Conservation (phyloP, 2,797 vertebrate genomes). For the Lagorchestes hirsutus region DNA sequence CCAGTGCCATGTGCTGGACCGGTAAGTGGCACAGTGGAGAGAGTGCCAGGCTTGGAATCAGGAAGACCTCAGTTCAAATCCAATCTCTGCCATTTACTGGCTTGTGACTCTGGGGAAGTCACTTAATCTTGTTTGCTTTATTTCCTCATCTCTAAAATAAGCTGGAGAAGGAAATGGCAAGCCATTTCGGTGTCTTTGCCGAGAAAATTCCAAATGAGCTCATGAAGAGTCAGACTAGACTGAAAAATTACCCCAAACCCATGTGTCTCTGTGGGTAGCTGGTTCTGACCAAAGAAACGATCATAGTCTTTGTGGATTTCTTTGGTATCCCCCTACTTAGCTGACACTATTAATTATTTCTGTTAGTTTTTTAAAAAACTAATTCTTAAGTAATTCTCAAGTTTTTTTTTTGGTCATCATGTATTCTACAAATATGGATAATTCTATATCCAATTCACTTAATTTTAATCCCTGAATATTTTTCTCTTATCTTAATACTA, state of each 20-base stretch:
- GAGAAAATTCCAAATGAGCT: neutral
- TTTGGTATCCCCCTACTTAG: neutral
- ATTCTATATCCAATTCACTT: neutral
- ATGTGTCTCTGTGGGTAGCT: neutral
- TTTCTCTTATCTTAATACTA: neutral
- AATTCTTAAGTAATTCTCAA: neutral
- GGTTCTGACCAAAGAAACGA: neutral
- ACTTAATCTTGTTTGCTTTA: neutral
- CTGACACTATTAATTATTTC: neutral
- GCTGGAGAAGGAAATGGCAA: neutral
- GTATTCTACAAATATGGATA: neutral
- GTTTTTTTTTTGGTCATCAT: neutral
- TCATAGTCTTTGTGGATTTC: neutral
- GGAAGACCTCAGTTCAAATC: neutral
- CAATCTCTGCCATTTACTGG: neutral
- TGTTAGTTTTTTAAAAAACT: neutral
- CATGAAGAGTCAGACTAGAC: neutral
- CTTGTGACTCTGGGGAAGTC: neutral
- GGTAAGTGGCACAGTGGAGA: neutral
- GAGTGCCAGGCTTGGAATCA: neutral
- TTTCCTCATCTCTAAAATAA: neutral
- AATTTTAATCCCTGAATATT: neutral
- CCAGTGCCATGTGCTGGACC: neutral
- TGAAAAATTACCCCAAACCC: neutral
- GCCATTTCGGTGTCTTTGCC: too few relatives aligned